Conservation (phyloP, 1,140 invertebrate species). For the Thaumetopoea pityocampa region DNA sequence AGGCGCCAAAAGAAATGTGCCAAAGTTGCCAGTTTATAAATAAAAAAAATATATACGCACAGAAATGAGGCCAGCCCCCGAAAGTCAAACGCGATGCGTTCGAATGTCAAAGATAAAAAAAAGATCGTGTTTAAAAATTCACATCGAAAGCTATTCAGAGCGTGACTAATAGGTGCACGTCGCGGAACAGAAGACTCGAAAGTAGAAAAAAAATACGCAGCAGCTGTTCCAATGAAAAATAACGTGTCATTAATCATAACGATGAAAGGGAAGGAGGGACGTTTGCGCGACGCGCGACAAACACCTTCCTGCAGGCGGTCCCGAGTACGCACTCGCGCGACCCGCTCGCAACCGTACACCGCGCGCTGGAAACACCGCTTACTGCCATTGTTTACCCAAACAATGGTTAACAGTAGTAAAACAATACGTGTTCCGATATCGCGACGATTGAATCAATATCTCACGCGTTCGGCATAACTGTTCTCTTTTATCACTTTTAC, state of each 20-base stretch:
- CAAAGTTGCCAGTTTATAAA: slow-evolving; percentile 4
- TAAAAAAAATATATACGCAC: slow-evolving; percentile 11
- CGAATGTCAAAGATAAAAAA: slow-evolving; percentile 22
- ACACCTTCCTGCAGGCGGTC: slow-evolving; percentile 47
- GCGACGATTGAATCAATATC: slow-evolving; percentile 21
- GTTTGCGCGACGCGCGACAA: slow-evolving; percentile 50
- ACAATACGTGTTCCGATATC: slow-evolving; percentile 21
- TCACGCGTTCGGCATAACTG: slow-evolving; percentile 7
- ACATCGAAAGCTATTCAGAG: slow-evolving; percentile 49
- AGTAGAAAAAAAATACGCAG: slow-evolving; percentile 58
- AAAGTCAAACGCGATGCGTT: slow-evolving; percentile 18
- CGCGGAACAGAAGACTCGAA: slow-evolving; percentile 55
- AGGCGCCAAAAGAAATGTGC: slow-evolving; percentile 9
- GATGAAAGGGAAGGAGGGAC: slow-evolving; percentile 52
- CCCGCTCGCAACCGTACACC: slow-evolving; percentile 20
- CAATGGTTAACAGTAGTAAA: slow-evolving; percentile 21
- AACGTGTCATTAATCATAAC: slow-evolving; percentile 62
- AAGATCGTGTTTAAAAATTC: slow-evolving; percentile 40
- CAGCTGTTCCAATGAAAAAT: slow-evolving; percentile 70
- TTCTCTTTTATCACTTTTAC: neutral
- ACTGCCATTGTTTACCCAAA: slow-evolving; percentile 26
- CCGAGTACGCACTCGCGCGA: slow-evolving; percentile 44
- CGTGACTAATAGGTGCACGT: slow-evolving; percentile 64
- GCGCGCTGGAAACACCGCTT: slow-evolving; percentile 20
- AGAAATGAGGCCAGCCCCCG: slow-evolving; percentile 10